phyloP scores from a whole-genome alignment of 2,888 invertebrate genomes.

The Rhamnusium bicolor region DNA sequence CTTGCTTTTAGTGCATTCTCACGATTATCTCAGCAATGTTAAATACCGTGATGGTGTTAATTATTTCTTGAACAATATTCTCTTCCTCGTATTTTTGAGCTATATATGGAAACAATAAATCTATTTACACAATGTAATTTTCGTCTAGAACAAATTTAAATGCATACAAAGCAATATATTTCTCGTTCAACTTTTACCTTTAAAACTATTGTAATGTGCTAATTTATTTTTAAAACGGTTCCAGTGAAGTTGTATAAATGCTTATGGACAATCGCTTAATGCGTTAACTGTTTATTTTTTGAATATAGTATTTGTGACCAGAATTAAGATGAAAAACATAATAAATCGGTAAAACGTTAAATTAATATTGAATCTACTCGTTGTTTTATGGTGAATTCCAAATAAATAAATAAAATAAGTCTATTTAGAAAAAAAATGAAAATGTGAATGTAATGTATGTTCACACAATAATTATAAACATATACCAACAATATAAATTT shows the following conservation, averaged over 20 bases:
- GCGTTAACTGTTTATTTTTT: neutral
- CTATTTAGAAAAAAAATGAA: too few species aligned
- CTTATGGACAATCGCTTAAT: too few species aligned
- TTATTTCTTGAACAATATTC: constrained; percentile 12
- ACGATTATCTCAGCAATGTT: constrained; percentile 19
- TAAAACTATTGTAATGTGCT: neutral
- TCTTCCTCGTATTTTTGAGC: constrained; percentile 3
- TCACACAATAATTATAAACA: too few species aligned
- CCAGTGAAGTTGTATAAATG: neutral
- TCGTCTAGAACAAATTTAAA: neutral
- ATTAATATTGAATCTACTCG: too few species aligned
- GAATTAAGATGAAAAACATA: too few species aligned
- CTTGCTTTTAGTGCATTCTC: constrained; percentile 2
- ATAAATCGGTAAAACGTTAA: too few species aligned
- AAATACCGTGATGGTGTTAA: constrained; percentile 25
- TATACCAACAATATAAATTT: too few species aligned
- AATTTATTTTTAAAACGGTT: neutral
- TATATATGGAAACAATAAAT: constrained; percentile 15
- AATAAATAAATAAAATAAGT: too few species aligned
- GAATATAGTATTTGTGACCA: neutral
- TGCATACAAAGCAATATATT: neutral
- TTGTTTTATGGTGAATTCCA: too few species aligned
- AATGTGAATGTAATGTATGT: too few species aligned
- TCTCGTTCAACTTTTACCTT: neutral
- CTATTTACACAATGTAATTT: neutral